These are phyloP conservation scores for Rhagoletis zephyria DNA, from an alignment of 1,140 invertebrate genomes.

Conservation along the genomic window DNA sequence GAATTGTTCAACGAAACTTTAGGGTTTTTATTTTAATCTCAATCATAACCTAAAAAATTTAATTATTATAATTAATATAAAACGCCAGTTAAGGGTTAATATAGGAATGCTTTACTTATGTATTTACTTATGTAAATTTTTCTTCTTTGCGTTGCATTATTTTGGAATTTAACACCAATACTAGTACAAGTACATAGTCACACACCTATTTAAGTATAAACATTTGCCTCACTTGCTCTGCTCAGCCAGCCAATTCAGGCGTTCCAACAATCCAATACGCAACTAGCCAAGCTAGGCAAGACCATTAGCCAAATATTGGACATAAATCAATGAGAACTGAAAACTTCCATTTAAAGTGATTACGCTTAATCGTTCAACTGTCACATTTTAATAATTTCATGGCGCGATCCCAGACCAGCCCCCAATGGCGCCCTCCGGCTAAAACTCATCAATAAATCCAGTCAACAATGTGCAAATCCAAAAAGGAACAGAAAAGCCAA, in stretches of 20 bases:
- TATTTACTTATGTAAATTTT: no score
- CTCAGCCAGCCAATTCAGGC: neutral
- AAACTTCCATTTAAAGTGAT: slow-evolving; percentile 59
- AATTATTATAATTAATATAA: no score
- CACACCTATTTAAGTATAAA: no score
- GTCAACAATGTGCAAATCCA: slow-evolving; percentile 47
- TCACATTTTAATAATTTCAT: slow-evolving; percentile 62
- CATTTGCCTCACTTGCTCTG: no score
- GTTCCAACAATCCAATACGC: neutral
- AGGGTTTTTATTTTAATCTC: no score
- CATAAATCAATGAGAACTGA: slow-evolving; percentile 59
- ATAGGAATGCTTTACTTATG: no score
- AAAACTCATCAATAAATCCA: slow-evolving; percentile 61
- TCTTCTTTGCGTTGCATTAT: no score
- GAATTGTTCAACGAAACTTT: no score
- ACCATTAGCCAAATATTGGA: slow-evolving; percentile 31
- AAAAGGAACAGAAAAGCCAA: slow-evolving; percentile 9
- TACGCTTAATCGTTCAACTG: slow-evolving; percentile 61
- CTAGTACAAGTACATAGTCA: no score
- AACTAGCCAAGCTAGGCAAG: slow-evolving; percentile 14
- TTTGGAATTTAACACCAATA: no score
- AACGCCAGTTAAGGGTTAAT: no score
- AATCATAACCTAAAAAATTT: no score
- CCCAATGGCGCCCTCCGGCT: slow-evolving; percentile 58
- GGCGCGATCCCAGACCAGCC: slow-evolving; percentile 60